Conservation (phyloP, 2,888 invertebrate genomes). For the Callimorpha dominula region DNA sequence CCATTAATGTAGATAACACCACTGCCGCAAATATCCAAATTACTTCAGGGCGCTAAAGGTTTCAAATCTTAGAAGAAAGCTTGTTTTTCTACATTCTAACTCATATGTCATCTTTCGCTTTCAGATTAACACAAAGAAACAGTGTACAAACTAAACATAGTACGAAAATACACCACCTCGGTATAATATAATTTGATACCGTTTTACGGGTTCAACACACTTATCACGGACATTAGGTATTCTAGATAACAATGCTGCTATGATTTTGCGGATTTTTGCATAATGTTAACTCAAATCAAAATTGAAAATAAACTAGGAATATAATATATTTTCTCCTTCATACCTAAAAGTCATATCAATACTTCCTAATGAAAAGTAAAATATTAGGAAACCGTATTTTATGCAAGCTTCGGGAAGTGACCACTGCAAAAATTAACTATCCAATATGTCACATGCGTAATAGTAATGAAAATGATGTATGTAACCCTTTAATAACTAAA, state of each 20-base stretch:
- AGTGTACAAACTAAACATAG: background rate
- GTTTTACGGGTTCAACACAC: background rate
- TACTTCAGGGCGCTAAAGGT: no score
- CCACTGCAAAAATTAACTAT: background rate
- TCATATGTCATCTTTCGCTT: background rate
- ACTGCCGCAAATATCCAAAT: background rate
- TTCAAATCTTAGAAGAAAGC: background rate
- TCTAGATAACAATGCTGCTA: background rate
- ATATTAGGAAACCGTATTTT: background rate
- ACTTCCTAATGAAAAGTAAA: background rate
- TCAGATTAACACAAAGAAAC: background rate
- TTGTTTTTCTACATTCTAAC: background rate
- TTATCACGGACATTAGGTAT: background rate
- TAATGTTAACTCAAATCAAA: background rate
- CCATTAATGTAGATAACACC: background rate
- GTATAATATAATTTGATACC: background rate
- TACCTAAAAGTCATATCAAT: background rate
- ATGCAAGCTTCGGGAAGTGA: background rate
- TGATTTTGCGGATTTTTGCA: background rate
- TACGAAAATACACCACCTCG: background rate
- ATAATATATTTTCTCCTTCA: background rate
- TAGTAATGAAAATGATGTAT: background rate
- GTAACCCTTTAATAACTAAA: conserved; percentile 5
- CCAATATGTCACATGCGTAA: background rate
- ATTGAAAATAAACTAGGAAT: background rate